phyloP scores from a whole-genome alignment of 2,888 invertebrate species.

The Callosobruchus maculatus region DNA sequence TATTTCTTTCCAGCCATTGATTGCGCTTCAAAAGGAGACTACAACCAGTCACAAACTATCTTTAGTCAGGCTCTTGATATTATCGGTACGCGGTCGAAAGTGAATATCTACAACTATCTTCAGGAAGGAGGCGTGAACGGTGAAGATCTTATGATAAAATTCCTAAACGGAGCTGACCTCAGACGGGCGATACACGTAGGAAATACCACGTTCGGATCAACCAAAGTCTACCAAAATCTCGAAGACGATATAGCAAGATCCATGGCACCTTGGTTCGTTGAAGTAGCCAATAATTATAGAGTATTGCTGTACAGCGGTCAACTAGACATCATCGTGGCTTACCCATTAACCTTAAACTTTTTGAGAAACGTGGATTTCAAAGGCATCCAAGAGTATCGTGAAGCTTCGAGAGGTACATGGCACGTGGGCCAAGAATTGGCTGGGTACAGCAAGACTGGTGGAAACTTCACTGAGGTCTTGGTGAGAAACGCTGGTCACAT shows the following conservation, averaged over 20 bases:
- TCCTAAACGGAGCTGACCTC: conserved; percentile 56
- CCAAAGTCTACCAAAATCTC: conserved; percentile 22
- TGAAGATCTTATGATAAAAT: conserved; percentile 25
- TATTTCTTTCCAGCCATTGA: neutral
- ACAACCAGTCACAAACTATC: neutral
- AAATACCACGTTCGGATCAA: conserved; percentile 45
- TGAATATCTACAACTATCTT: conserved; percentile 70
- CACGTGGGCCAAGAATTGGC: conserved; percentile 64
- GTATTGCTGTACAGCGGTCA: conserved; percentile 87
- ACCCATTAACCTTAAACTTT: conserved; percentile 79
- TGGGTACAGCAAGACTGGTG: conserved; percentile 70
- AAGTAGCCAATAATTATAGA: conserved; percentile 61
- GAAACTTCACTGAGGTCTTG: conserved; percentile 69
- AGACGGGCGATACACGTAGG: conserved; percentile 73
- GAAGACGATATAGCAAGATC: conserved; percentile 23
- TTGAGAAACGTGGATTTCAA: conserved; percentile 68
- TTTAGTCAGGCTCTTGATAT: neutral
- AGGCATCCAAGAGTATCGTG: conserved; percentile 56
- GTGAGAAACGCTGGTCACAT: conserved; percentile 80
- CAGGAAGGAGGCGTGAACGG: conserved; percentile 49
- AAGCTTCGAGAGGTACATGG: conserved; percentile 67
- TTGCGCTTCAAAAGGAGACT: neutral
- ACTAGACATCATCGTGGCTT: conserved; percentile 86
- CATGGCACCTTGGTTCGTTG: conserved; percentile 41
- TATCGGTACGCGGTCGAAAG: neutral